Evolutionary conservation across 2,113 vertebrate species (phyloP), one percentile per base, ranked within the genome.

Genomic region (Pimephales promelas): DNA sequence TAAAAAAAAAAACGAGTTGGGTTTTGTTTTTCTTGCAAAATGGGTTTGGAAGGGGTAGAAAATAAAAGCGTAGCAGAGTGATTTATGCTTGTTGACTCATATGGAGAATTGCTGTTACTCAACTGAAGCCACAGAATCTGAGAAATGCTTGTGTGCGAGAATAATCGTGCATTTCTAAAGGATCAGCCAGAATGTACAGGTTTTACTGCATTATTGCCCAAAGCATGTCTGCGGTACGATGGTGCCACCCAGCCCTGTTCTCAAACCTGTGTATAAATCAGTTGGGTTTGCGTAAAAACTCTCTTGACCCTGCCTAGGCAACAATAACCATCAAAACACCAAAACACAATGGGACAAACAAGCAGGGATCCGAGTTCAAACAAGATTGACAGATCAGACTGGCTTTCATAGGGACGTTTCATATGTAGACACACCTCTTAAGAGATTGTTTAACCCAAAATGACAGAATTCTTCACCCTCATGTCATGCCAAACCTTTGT

Each of bases 141-240:
- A 84, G 66, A 88, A 88, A 85, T 45, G 81, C 36, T 18, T 18
- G 47, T 76, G 76, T 81, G 77, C 9, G 70, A 43, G 72, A 86
- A 82, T 81, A 80, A 83, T 81, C 47, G 31, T 49, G 81, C 89
- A 82, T 89, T 85, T 82, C 76, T 43, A 84, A 82, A 87, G 85
- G 74, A 80, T 85, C 36, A 81, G 45, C 83, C 61, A 88, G 22
- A 90, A 79, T 80, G 86, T 89, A 89, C 90, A 87, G 89, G 89
- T 92, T 93, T 88, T 89, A 86, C 90, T 68, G 85, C 87, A 89
- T 84, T 79, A 24, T 26, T 87, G 49, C 66, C 82, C 47, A 71
- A 85, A 70, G 43, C 59, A 74, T 57, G 49, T 56, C 64, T 72
- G 66, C 64, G 64, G 9, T 62, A 13, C 14, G 26, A 56, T 52